Evolutionary conservation across 2,113 vertebrate species (phyloP).

Genomic region (Oxygymnocypris stewartii): DNA sequence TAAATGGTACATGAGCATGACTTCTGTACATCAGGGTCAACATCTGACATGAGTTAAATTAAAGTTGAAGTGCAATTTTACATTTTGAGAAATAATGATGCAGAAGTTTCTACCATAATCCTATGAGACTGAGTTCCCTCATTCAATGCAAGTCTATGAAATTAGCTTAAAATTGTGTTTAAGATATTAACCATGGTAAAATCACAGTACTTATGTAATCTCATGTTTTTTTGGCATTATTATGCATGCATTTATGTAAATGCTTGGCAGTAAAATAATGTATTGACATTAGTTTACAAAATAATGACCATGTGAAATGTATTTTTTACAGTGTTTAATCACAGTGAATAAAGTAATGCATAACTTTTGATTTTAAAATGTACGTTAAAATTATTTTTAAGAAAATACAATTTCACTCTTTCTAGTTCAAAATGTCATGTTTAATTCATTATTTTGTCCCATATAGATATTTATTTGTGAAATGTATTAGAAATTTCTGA

Average conservation of each 20-base stretch:
- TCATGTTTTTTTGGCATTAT: background rate
- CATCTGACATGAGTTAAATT: background rate
- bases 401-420: too few relatives aligned
- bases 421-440: too few relatives aligned
- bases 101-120: background rate
- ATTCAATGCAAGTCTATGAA: too few relatives aligned
- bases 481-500: too few relatives aligned
- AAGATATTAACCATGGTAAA: background rate
- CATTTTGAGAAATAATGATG: background rate
- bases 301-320: too few relatives aligned
- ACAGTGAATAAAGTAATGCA: too few relatives aligned
- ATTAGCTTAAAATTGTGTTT: background rate
- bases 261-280: background rate
- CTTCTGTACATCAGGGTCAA: background rate
- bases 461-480: background rate
- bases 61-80: background rate
- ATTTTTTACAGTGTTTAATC: too few relatives aligned
- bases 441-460: background rate
- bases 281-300: background rate
- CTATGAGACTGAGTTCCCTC: too few relatives aligned
- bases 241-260: background rate
- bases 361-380: too few relatives aligned
- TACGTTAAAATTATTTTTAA: too few relatives aligned
- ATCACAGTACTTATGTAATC: background rate
- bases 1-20: conserved; percentile 49